Conservation (phyloP, 1,140 invertebrate species). For the Radopholus similis region DNA sequence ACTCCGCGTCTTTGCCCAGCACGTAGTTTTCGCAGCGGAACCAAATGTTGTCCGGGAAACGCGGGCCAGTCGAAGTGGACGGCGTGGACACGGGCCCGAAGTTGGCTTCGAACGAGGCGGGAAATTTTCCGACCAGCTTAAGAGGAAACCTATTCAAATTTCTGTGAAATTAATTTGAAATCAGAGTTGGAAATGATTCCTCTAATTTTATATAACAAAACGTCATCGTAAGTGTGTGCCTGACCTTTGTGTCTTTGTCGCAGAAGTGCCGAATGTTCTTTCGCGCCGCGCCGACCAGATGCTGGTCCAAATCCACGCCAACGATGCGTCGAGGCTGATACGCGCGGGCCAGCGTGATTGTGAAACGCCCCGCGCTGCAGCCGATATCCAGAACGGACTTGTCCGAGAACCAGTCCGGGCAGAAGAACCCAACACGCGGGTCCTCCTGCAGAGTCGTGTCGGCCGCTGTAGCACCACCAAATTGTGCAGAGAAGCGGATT, state of each 20-base stretch:
- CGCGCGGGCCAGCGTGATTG: constrained; percentile 74
- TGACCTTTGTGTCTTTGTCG: constrained; percentile 55
- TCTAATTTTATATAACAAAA: neutral
- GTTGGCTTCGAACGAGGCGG: constrained; percentile 77
- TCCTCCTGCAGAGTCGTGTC: constrained; percentile 64
- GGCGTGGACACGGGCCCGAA: constrained; percentile 62
- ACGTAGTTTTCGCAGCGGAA: constrained; percentile 80
- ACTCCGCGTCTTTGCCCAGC: constrained; percentile 13
- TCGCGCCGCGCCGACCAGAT: constrained; percentile 76
- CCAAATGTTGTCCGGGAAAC: constrained; percentile 57
- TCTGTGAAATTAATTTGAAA: neutral
- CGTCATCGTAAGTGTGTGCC: neutral
- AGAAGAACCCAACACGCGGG: constrained; percentile 75
- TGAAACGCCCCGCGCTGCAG: constrained; percentile 92
- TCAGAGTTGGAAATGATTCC: neutral
- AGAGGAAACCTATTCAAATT: neutral
- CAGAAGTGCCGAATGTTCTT: constrained; percentile 78
- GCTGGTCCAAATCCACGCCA: constrained; percentile 90
- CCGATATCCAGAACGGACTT: constrained; percentile 94
- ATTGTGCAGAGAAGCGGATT: neutral
- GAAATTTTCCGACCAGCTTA: constrained; percentile 65
- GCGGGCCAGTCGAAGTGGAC: constrained; percentile 65
- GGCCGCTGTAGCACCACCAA: constrained; percentile 16
- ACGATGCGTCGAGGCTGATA: constrained; percentile 77
- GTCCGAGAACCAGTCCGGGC: constrained; percentile 76